Evolutionary conservation across 2,113 vertebrate species (phyloP).

Genomic region (Marcusenius ussheri): DNA sequence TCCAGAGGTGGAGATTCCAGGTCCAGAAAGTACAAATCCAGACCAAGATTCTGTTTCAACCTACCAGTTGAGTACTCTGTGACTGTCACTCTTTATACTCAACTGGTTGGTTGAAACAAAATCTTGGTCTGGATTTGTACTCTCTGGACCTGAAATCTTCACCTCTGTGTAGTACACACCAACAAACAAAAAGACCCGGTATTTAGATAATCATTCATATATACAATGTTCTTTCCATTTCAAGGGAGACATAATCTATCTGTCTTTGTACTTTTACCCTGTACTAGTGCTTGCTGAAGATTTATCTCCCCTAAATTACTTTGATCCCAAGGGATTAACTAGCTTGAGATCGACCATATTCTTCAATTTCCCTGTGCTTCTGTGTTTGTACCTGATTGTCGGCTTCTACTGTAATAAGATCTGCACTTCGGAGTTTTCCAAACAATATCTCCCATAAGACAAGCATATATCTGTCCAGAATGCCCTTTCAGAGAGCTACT

Average conservation of each 20-base stretch:
- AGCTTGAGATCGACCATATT: neutral
- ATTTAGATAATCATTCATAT: neutral
- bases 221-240: neutral
- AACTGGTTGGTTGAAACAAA: no score
- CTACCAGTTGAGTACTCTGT: no score
- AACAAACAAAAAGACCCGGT: neutral
- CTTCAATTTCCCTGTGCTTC: neutral
- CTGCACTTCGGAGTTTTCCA: neutral
- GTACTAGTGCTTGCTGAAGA: neutral
- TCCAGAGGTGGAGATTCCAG: no score
- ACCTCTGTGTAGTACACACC: neutral
- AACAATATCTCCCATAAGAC: neutral
- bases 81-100: no score
- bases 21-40: no score
- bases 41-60: no score
- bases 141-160: no score
- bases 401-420: neutral
- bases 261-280: neutral
- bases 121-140: no score
- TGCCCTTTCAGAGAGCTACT: neutral
- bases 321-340: neutral
- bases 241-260: neutral
- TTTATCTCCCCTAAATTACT: slow-evolving; percentile 1
- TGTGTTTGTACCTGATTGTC: neutral
- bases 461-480: neutral